A percentile compares a stretch with the other conserved stretches of the same genome.
Conservation (phyloP, 2,797 vertebrate genomes). For the Spinus pinus region DNA sequence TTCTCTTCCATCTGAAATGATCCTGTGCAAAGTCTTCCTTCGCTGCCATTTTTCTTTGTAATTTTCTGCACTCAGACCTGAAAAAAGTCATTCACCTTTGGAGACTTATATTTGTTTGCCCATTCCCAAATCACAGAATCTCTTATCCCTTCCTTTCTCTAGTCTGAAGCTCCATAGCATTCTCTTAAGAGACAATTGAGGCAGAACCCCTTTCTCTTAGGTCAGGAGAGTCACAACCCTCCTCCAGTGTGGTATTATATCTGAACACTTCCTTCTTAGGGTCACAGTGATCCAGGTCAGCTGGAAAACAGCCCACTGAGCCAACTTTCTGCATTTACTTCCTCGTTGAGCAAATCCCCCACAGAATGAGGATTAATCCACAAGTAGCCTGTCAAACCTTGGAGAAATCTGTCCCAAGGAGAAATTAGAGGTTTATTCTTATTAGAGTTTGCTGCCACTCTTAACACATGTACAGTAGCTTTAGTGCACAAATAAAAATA, state of each 20-base stretch:
- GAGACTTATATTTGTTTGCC: not conserved
- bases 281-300: not conserved
- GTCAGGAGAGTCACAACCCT: not conserved
- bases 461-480: not conserved
- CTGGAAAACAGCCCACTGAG: not conserved
- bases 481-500: not conserved
- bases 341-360: not conserved
- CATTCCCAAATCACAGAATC: not conserved
- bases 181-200: not conserved
- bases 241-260: not conserved
- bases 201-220: not conserved
- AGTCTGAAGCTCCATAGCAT: not conserved
- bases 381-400: not conserved
- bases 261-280: not conserved
- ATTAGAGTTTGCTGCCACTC: not conserved
- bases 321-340: not conserved
- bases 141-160: not conserved
- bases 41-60: not conserved
- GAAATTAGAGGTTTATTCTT: not conserved
- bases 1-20: not conserved
- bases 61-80: not conserved
- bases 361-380: not conserved
- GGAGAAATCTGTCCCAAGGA: not conserved
- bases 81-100: not conserved
- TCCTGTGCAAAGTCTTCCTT: not conserved